phyloP scores from a whole-genome alignment of 2,797 vertebrate species.

The Pogoniulus pusillus region DNA sequence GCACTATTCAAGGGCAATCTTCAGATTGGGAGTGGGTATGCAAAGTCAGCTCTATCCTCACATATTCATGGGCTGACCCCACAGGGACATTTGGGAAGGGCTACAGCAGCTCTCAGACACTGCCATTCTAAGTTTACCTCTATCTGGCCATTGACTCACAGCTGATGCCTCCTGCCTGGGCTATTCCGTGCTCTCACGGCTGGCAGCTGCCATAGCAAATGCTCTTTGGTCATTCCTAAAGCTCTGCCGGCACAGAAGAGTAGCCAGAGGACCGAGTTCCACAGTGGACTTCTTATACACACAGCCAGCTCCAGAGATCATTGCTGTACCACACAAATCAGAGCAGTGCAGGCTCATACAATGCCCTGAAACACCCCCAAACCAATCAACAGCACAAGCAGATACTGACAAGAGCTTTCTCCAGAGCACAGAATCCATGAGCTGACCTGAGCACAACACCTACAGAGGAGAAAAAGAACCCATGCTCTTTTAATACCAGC shows the following conservation, averaged over 20 bases:
- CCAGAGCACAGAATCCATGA: neutral
- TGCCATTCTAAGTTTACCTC: neutral
- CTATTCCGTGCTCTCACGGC: neutral
- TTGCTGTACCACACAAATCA: fast-evolving
- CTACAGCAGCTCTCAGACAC: neutral
- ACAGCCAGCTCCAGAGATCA: fast-evolving
- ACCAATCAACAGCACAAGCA: neutral
- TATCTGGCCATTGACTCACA: neutral
- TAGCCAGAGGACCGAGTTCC: neutral
- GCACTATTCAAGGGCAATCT: neutral
- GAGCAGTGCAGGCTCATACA: fast-evolving
- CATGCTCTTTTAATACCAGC: neutral
- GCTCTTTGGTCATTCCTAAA: neutral
- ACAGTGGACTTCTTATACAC: neutral
- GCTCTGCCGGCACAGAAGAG: neutral
- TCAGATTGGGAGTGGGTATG: neutral
- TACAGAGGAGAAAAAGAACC: neutral
- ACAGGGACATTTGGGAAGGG: neutral
- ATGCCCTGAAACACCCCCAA: neutral
- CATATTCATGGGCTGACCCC: fast-evolving
- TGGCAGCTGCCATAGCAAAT: neutral
- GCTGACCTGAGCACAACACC: neutral
- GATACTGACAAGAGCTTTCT: neutral
- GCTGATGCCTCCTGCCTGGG: neutral
- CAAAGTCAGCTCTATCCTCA: neutral